A percentile compares a stretch with the other conserved stretches of the same genome.
phyloP scores from a whole-genome alignment of 2,113 vertebrate genomes.

The Triplophysa dalaica region DNA sequence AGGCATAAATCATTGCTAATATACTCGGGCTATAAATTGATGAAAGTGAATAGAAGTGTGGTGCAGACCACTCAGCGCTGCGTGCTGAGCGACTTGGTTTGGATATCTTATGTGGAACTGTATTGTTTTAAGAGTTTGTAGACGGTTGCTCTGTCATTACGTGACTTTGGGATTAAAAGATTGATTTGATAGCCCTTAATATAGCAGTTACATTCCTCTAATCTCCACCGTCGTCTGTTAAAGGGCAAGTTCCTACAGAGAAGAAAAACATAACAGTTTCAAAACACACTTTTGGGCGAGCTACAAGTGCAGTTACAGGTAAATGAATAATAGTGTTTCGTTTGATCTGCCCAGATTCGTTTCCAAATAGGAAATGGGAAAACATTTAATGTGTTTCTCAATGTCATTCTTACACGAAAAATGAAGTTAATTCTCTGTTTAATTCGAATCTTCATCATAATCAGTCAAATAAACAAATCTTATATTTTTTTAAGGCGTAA shows the following conservation, averaged over 20 bases:
- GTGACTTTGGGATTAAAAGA: slow-evolving; percentile 13
- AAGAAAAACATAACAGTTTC: too few species aligned
- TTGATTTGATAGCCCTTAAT: slow-evolving; percentile 11
- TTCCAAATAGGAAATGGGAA: slow-evolving; percentile 24
- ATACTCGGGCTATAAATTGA: slow-evolving; percentile 35
- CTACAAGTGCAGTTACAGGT: neutral
- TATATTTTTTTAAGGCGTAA: neutral
- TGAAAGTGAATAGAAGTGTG: slow-evolving; percentile 33
- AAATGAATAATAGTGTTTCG: neutral
- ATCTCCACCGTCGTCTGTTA: neutral
- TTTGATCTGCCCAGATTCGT: neutral
- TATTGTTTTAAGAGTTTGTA: slow-evolving; percentile 41
- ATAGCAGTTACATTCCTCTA: slow-evolving; percentile 4
- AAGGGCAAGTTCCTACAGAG: neutral
- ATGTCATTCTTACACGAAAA: neutral
- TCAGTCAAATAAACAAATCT: slow-evolving; percentile 14
- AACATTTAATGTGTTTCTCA: neutral
- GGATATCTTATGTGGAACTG: slow-evolving; percentile 18
- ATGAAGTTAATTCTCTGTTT: neutral
- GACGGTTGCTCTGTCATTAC: slow-evolving; percentile 11
- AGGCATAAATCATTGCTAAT: slow-evolving; percentile 48
- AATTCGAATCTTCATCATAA: slow-evolving; percentile 2
- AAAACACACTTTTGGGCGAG: neutral
- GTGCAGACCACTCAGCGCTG: slow-evolving; percentile 20
- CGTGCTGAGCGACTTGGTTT: neutral